A percentile compares a stretch with the other conserved stretches of the same genome.
Evolutionary conservation across 2,797 vertebrate genomes (phyloP).

Genomic region (Lithobates sylvaticus): DNA sequence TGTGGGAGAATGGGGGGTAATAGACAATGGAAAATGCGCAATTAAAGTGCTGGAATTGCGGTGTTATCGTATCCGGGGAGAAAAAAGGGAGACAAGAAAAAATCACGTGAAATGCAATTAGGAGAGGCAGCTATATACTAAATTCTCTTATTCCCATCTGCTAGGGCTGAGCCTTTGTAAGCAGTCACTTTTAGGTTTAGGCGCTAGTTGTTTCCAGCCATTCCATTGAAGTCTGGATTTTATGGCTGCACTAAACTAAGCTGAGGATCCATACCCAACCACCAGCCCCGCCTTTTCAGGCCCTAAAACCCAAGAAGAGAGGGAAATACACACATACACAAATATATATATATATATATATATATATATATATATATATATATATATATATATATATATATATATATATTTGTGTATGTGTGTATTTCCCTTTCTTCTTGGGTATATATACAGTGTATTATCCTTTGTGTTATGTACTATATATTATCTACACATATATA

Average conservation of each 20-base stretch:
- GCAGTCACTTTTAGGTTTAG: constrained; percentile 32
- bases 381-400: no score
- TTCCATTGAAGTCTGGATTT: constrained; percentile 61
- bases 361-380: background rate
- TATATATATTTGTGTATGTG: no score
- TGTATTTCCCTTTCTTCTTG: no score
- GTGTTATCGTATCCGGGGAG: constrained; percentile 23
- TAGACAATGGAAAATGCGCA: constrained; percentile 11
- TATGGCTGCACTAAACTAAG: constrained; percentile 60
- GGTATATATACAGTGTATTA: no score
- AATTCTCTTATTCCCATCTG: constrained; percentile 21
- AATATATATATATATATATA: no score
- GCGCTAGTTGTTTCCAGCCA: constrained; percentile 53
- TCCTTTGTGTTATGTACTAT: no score
- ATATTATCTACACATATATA: no score
- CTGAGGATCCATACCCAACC: constrained; percentile 26
- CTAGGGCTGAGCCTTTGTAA: background rate
- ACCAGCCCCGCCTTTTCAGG: background rate
- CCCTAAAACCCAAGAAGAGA: background rate
- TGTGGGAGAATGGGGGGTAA: constrained; percentile 5
- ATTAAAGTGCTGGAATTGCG: constrained; percentile 30
- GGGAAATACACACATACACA: no score
- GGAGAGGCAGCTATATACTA: constrained; percentile 28
- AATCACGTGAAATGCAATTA: constrained; percentile 47
- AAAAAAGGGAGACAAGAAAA: constrained; percentile 2